Base-by-base conservation (phyloP, 92 coral and sea anemone species). In the Zoanthus sansibaricus region DNA sequence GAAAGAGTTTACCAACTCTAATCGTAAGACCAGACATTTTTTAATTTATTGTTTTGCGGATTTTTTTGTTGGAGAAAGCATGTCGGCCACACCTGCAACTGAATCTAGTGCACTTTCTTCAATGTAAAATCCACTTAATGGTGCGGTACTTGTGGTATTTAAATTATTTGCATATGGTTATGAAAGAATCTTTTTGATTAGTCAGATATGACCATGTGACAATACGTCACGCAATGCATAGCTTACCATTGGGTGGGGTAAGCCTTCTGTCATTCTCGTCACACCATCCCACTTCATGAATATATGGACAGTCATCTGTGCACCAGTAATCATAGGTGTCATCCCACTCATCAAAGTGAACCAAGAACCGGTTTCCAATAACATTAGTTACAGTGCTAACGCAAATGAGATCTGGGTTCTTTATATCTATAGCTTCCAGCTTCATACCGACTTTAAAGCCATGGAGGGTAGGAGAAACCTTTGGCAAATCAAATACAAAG, bases 271-370 rank as follows among this genome's bases (percentile, higher is more conserved):
- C 92, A 66, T 94, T 93, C 25, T 89, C 78, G 46, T 82, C 82
- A 52, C 95, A 94, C 98, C 95, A 94, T 72, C 95, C 94, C 77
- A 97, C 95, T 30, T 96, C 98, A 83, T 94, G 98, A 12, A 95
- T 97, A 82, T 97, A 97, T 0, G 99, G 99, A 56, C 98, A 97
- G 68, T 95, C 98, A 54, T 94, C 96, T 37, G 91, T 94, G 86
- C 99, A 97, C 99, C 99, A 97, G 91, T 97, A 97, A 91, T 97
- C 99, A 56, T 97, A 97, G 56, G 99, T 95, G 71, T 97, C 99
- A 72, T 97, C 99, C 99, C 99, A 97, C 88, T 97, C 99, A 51
- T 97, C 99, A 86, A 97, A 97, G 73, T 97, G 99, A 37, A 97
- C 99, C 33, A 95, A 90, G 42, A 97, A 95, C 55, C 96, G 93